Evolutionary conservation across 2,888 invertebrate genomes (phyloP), one percentile per base, ranked within the genome.

Genomic region (Junonia oenone): DNA sequence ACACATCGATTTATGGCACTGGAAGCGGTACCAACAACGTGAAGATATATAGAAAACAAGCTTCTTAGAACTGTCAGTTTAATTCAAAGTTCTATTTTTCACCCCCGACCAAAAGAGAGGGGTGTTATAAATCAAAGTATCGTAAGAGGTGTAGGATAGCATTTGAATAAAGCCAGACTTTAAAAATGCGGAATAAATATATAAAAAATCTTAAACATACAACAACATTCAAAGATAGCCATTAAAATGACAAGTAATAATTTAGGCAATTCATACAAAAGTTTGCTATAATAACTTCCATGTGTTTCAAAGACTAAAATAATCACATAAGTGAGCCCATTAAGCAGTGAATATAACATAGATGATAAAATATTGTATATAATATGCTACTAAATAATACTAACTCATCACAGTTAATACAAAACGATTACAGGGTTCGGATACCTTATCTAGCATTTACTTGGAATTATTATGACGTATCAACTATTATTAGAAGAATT

Each of bases 381-480:
- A 58, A 53, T 43, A 56, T 52, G 33, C 52, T 29, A 58, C 51
- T 61, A 57, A 68, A 68, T 76, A 81, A 78, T 80, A 83, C 59
- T 59, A 84, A 77, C 70, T 82, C 59, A 88, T 88, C 88, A 87
- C 88, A 87, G 86, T 79, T 78, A 76, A 81, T 72, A 81, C 55
- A 73, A 81, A 78, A 75, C 66, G 72, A 72, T 53, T 49, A 56
- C 46, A 51, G 31, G 45, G 49, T 54, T 53, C 26, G 38, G 45
- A 43, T 57, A 45, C 35, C 52, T 59, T 40, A 50, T 11, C 49
- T 45, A 54, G 45, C 49, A 27, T 46, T 75, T 76, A 77, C 61
- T 71, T 73, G 69, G 71, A 76, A 75, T 75, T 76, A 80, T 76
- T 80, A 79, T 78, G 75, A 76, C 43, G 29, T 37, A 46, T 19